These are phyloP conservation scores for Betta splendens DNA, from an alignment of 2,797 vertebrate genomes.

Conservation along the genomic window DNA sequence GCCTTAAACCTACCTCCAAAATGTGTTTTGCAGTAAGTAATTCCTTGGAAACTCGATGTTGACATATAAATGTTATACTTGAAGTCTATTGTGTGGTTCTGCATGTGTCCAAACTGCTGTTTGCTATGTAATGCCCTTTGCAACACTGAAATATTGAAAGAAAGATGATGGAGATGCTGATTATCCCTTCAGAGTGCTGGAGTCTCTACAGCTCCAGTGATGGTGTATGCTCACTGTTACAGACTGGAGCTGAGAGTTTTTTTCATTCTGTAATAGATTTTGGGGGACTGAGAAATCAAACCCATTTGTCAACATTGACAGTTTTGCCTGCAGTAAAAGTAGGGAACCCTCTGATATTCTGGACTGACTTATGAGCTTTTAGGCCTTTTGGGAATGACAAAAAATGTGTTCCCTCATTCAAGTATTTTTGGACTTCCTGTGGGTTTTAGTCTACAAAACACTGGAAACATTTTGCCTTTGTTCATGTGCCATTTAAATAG, in stretches of 20 bases:
- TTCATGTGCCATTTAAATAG: neutral
- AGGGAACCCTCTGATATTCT: slow-evolving; percentile 40
- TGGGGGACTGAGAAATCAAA: slow-evolving; percentile 47
- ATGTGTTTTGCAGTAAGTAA: neutral
- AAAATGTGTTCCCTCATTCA: slow-evolving; percentile 27
- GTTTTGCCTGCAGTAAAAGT: slow-evolving; percentile 48
- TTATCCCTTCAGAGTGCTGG: neutral
- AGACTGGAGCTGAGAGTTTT: slow-evolving; percentile 17
- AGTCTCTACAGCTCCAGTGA: slow-evolving; percentile 17
- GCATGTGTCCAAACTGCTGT: neutral
- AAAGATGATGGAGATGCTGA: slow-evolving; percentile 19
- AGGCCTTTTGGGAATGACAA: slow-evolving; percentile 34
- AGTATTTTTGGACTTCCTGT: slow-evolving; percentile 15
- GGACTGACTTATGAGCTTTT: slow-evolving; percentile 60
- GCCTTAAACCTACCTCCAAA: neutral
- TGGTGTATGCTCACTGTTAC: slow-evolving; percentile 19
- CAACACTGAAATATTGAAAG: neutral
- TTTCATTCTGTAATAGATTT: slow-evolving; percentile 46
- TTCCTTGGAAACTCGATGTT: neutral
- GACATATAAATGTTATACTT: neutral
- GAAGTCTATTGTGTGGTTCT: neutral
- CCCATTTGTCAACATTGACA: slow-evolving; percentile 62
- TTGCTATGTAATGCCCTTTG: neutral
- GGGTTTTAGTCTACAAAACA: neutral
- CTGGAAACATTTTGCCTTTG: slow-evolving; percentile 10